These are phyloP conservation scores for Melitaea athalia DNA, from an alignment of 2,888 invertebrate species.

Conservation along the genomic window DNA sequence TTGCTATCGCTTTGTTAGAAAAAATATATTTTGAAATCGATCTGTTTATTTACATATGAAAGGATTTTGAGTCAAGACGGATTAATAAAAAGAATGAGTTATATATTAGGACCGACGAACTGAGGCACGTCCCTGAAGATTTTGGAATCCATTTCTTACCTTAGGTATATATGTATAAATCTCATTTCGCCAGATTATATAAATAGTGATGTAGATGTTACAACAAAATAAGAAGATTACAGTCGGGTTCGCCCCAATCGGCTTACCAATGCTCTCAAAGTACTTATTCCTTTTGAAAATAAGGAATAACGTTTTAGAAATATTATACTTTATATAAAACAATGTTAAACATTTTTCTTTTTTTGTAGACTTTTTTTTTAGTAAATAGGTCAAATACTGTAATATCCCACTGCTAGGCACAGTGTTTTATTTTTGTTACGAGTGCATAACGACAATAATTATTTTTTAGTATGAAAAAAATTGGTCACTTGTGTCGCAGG, in stretches of 20 bases:
- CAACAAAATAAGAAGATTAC: slow-evolving; percentile 7
- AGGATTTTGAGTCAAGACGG: no score
- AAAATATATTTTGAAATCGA: no score
- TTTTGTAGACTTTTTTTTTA: no score
- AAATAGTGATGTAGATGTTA: slow-evolving; percentile 8
- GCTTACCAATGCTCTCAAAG: slow-evolving; percentile 8
- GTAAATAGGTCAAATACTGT: no score
- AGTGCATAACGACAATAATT: no score
- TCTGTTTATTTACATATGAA: no score
- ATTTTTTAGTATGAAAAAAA: no score
- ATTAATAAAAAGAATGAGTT: not conserved
- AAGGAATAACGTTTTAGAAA: slow-evolving; percentile 1
- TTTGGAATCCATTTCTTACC: slow-evolving; percentile 2
- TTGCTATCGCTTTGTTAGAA: no score
- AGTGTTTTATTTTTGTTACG: no score
- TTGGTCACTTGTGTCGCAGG: no score
- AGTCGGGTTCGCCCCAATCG: slow-evolving; percentile 6
- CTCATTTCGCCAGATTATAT: not conserved
- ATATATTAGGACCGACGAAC: not conserved
- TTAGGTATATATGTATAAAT: not conserved
- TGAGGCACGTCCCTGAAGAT: not conserved
- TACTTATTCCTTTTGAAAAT: slow-evolving; percentile 1
- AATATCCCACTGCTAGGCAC: no score
- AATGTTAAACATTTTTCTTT: not conserved
- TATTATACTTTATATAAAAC: not conserved